These are phyloP conservation scores for Aleiodes sp. DNA, from an alignment of 1,140 invertebrate genomes.

Conservation along the genomic window DNA sequence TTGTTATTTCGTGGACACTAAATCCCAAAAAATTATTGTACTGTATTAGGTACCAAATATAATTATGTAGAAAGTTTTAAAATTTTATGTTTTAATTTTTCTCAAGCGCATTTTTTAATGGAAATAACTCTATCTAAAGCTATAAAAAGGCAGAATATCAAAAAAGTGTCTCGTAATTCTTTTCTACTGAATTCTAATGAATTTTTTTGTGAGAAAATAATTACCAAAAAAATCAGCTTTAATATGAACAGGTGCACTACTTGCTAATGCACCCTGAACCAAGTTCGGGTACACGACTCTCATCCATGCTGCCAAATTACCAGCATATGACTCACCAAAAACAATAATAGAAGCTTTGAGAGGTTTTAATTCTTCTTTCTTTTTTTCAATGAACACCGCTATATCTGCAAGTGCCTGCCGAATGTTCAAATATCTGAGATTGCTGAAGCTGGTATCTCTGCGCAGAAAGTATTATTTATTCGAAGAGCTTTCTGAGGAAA, in stretches of 20 bases:
- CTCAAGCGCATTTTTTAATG: too few species aligned
- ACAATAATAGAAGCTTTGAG: constrained; percentile 69
- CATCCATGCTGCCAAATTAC: constrained; percentile 80
- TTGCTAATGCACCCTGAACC: constrained; percentile 76
- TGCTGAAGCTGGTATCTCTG: constrained; percentile 62
- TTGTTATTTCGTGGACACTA: too few species aligned
- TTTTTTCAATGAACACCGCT: constrained; percentile 72
- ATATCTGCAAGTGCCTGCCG: constrained; percentile 79
- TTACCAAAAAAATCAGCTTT: constrained; percentile 74
- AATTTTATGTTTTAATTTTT: too few species aligned
- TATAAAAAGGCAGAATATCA: too few species aligned
- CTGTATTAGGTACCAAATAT: too few species aligned
- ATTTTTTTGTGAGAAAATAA: constrained; percentile 3
- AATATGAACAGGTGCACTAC: constrained; percentile 78
- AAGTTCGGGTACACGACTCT: constrained; percentile 80
- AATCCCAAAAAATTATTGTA: too few species aligned
- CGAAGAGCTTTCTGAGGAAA: too few species aligned
- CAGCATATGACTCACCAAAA: constrained; percentile 84
- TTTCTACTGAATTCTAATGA: too few species aligned
- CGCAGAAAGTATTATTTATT: too few species aligned
- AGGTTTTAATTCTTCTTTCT: constrained; percentile 60
- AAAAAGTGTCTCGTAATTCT: too few species aligned
- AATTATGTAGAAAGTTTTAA: too few species aligned
- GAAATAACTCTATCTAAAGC: too few species aligned
- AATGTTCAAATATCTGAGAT: constrained; percentile 71